A percentile compares a stretch with the other conserved stretches of the same genome.
Conservation (phyloP, 2,113 vertebrate genomes). For the Larimichthys polyactis region DNA sequence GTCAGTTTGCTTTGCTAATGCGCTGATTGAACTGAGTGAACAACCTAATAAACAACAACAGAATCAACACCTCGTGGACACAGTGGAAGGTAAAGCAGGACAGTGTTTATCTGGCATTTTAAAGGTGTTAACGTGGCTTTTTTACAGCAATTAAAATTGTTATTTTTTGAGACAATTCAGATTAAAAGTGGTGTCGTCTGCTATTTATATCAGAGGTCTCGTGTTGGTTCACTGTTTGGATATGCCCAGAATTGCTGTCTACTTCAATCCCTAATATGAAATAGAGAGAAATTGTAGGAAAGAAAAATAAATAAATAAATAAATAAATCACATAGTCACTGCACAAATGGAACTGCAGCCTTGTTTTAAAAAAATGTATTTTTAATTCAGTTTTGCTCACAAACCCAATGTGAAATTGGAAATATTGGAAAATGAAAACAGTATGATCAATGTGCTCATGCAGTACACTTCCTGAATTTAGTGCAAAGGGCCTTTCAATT, state of each 20-base stretch:
- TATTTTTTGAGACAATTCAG: background rate
- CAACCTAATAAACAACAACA: background rate
- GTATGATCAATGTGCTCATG: background rate
- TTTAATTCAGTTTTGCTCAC: background rate
- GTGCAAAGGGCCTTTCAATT: background rate
- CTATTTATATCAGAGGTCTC: background rate
- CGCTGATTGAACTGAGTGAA: background rate
- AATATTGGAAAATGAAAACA: background rate
- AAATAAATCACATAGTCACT: background rate
- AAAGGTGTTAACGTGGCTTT: background rate
- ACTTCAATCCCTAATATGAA: background rate
- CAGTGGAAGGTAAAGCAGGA: background rate
- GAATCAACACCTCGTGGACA: background rate
- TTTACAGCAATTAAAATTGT: background rate
- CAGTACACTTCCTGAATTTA: background rate
- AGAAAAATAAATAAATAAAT: background rate
- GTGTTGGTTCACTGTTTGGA: background rate
- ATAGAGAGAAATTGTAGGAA: background rate
- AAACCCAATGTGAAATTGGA: background rate
- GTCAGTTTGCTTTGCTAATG: constrained; percentile 19
- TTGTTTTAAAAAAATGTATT: background rate
- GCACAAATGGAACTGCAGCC: background rate
- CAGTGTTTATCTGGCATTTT: background rate
- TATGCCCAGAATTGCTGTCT: background rate
- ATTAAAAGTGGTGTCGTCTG: background rate